Evolutionary conservation across 2,888 invertebrate genomes (phyloP), one percentile per base, ranked within the genome.

Genomic region (Eupithecia centaureata): DNA sequence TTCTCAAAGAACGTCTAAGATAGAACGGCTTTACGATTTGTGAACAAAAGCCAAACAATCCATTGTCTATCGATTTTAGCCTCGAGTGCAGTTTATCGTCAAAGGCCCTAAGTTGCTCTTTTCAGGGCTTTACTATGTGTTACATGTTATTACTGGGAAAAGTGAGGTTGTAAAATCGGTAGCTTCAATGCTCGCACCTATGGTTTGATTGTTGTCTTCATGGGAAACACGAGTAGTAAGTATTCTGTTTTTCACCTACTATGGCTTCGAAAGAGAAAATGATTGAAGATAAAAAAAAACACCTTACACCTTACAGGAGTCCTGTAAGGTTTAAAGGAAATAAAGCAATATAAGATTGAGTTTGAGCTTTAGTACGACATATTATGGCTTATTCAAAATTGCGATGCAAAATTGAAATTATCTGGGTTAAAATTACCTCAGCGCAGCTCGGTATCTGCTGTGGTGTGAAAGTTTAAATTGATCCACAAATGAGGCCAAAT

Each of bases 31-130:
- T 86, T 88, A 86, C 87, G 86, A 87, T 89, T 87, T 87, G 82
- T 79, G 85, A 88, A 90, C 88, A 90, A 90, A 90, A 87, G 86
- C 82, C 84, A 88, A 90, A 89, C 89, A 89, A 86, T 88, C 87
- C 85, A 88, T 90, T 90, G 90, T 90, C 86, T 89, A 90, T 89
- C 85, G 90, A 88, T 86, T 89, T 86, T 86, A 84, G 86, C 86
- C 85, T 70, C 75, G 81, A 88, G 88, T 86, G 90, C 85, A 88
- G 87, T 90, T 89, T 87, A 88, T 89, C 84, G 86, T 91, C 91
- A 90, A 90, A 91, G 86, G 81, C 84, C 80, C 81, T 83, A 86
- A 85, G 81, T 83, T 82, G 82, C 79, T 82, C 84, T 81, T 84
- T 84, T 82, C 78, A 77, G 71, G 67, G 71, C 72, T 73, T 82